These are phyloP conservation scores for Chrysolina haemoptera DNA, from an alignment of 2,888 invertebrate species.

Conservation along the genomic window DNA sequence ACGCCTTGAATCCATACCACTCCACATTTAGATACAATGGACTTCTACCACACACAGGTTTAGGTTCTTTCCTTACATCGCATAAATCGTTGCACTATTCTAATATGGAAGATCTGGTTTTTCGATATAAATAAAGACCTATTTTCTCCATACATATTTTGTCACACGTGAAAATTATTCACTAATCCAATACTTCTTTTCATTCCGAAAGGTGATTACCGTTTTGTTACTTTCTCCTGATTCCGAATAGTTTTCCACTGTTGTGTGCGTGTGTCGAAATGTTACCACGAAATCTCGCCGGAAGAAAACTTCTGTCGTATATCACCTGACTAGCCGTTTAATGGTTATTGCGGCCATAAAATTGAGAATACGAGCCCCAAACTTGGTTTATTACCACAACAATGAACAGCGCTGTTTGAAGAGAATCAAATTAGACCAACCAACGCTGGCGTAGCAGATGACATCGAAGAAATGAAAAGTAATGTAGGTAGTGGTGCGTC, in stretches of 20 bases:
- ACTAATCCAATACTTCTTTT: too few species aligned
- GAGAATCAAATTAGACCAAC: constrained; percentile 8
- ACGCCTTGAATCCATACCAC: too few species aligned
- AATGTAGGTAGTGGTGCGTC: too few species aligned
- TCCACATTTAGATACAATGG: too few species aligned
- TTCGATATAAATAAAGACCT: too few species aligned
- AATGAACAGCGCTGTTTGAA: constrained; percentile 21
- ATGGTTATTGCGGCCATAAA: constrained; percentile 34
- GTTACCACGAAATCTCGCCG: constrained; percentile 4
- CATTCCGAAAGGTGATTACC: not conserved
- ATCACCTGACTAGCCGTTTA: constrained; percentile 32
- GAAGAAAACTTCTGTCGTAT: constrained; percentile 19
- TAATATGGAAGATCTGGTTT: too few species aligned
- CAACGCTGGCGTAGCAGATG: not conserved
- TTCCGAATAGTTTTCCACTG: not conserved
- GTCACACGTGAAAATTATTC: too few species aligned
- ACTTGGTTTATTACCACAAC: constrained; percentile 34
- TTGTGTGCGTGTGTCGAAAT: not conserved
- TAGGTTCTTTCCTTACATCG: too few species aligned
- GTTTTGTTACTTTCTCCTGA: not conserved
- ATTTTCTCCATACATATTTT: too few species aligned
- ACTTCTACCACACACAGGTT: too few species aligned
- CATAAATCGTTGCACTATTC: too few species aligned
- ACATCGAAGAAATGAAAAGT: not conserved
- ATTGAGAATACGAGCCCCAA: constrained; percentile 29